Base-by-base conservation (phyloP, 2,888 invertebrate genomes). In the Hesperia comma region DNA sequence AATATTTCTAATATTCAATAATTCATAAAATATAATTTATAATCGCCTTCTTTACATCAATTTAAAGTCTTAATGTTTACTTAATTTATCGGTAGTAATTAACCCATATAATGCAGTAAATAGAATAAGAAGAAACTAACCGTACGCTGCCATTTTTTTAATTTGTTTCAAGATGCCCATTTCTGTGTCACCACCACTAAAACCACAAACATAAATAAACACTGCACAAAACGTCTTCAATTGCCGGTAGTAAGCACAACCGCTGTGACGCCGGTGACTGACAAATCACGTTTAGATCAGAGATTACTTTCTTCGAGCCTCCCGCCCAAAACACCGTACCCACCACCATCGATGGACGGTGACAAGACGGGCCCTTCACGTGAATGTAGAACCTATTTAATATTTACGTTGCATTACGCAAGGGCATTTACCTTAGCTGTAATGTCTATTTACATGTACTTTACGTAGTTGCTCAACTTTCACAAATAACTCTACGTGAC, bases 131-230 rank as follows among this genome's bases (percentile, higher is more conserved):
- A 62, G 60, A 41, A 77, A 86, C 87, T 69, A 81, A 91, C 92
- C 92, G 70, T 87, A 75, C 66, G 80, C 77, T 6, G 90, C 83
- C 79, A 92, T 90, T 80, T 84, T 91, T 81, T 88, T 91, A 56
- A 92, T 87, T 74, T 92, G 92, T 79, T 92, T 91, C 64, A 92
- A 76, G 76, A 92, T 90, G 58, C 92, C 92, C 92, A 92, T 92
- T 58, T 70, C 73, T 61, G 32, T 70, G 17, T 49, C 37, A 41
- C 55, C 61, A 61, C 62, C 69, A 75, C 67, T 75, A 77, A 72
- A 66, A 70, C 37, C 64, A 63, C 69, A 61, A 66, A 69, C 70
- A 33, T 33, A 63, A 68, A 71, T 71, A 68, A 67, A 71, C 71
- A 74, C 68, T 63, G 69, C 43, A 57, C 32, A 61, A 53, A 51